Evolutionary conservation across 92 coral and sea anemone genomes (phyloP), one percentile per base, ranked within the genome.

Genomic region (Ricordea florida): DNA sequence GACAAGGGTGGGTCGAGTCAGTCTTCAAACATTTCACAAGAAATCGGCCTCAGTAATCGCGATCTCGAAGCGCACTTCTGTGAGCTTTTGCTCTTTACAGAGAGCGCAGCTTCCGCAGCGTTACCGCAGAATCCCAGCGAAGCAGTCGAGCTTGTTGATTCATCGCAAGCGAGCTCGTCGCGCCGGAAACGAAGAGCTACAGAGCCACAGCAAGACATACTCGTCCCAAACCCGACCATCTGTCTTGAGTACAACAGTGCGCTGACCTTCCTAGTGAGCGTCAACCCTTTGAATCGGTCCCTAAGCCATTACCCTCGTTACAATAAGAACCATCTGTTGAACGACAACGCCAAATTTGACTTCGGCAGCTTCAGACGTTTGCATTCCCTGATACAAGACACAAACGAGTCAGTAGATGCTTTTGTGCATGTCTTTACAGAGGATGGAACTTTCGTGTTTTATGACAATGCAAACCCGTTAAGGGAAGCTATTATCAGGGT

Each of bases 331-430:
- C 99, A 96, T 50, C 76, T 96, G 13, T 80, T 92, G 55, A 96
- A 92, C 77, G 65, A 66, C 45, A 96, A 96, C 17, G 89, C 85
- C 29, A 31, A 72, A 37, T 96, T 96, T 67, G 99, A 96, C 57
- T 96, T 84, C 78, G 99, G 99, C 3, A 92, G 73, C 84, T 96
- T 96, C 51, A 64, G 96, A 6, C 90, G 83, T 53, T 90, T 96
- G 48, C 97, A 96, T 44, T 85, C 92, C 13, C 69, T 96, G 64
- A 59, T 96, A 9, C 87, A 78, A 7, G 97, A 92, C 11, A 88
- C 97, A 1, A 96, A 92, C 83, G 86, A 89, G 71, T 82, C 89
- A 0, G 53, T 96, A 51, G 37, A 79, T 4, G 65, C 26, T 64
- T 96, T 96, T 34, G 82, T 83, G 23, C 92, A 96, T 59, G 99